phyloP scores from a whole-genome alignment of 2,113 vertebrate genomes.

The Panurus biarmicus region DNA sequence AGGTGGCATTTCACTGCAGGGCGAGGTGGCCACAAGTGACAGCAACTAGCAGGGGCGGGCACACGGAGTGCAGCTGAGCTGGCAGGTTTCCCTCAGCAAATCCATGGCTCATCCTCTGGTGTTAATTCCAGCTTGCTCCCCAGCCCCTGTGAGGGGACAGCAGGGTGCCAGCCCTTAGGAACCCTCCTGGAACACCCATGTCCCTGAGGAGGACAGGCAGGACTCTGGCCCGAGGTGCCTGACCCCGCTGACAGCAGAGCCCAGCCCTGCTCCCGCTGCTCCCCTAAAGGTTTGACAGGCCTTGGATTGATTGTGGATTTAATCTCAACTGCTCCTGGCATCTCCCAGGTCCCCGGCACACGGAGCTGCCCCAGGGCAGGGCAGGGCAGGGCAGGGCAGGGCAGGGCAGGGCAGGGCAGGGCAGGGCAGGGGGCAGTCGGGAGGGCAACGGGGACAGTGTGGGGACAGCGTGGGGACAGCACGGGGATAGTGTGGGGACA shows the following conservation, averaged over 20 bases:
- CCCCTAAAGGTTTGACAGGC: not conserved
- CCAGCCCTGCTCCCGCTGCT: too few relatives aligned
- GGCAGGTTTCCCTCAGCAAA: not conserved
- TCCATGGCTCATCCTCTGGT: accelerated
- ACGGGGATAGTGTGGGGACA: not conserved
- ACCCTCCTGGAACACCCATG: not conserved
- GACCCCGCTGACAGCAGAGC: too few relatives aligned
- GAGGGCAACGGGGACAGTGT: not conserved
- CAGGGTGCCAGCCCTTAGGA: not conserved
- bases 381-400: too few relatives aligned
- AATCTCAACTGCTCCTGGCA: not conserved
- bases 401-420: too few relatives aligned
- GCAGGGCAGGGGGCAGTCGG: too few relatives aligned
- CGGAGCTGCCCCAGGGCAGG: too few relatives aligned
- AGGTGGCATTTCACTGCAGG: not conserved
- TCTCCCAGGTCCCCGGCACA: not conserved
- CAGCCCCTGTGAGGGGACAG: not conserved
- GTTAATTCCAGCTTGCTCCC: not conserved
- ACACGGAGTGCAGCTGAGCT: not conserved
- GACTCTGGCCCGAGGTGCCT: not conserved
- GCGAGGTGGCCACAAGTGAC: not conserved
- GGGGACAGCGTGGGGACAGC: not conserved
- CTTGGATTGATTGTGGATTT: not conserved
- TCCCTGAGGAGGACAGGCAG: not conserved
- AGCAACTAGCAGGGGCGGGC: not conserved